A percentile compares a stretch with the other conserved stretches of the same genome.
Evolutionary conservation across 2,797 vertebrate species (phyloP).

Genomic region (Intellagama lesueurii): DNA sequence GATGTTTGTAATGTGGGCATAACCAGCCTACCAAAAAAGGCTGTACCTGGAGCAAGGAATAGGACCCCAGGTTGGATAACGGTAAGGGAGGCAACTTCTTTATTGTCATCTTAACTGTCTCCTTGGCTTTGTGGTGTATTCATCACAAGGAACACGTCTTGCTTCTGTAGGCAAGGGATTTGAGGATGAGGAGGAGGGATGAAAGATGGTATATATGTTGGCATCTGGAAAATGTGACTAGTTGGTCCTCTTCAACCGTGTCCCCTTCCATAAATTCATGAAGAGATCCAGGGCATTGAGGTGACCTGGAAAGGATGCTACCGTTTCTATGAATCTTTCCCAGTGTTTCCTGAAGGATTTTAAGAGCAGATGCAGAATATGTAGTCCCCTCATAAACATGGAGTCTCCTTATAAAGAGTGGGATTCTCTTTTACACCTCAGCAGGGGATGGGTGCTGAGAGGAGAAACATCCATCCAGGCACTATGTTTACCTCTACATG

Average conservation of each 20-base stretch:
- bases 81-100: not conserved
- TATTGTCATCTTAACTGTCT: not conserved
- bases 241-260: not conserved
- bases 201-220: not conserved
- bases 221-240: not conserved
- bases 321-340: not conserved
- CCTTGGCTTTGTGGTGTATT: not conserved
- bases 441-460: not conserved
- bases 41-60: not conserved
- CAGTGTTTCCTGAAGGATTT: slow-evolving; percentile 1
- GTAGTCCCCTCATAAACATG: not conserved
- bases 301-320: not conserved
- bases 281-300: not conserved
- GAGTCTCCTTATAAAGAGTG: not conserved
- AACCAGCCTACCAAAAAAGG: not conserved
- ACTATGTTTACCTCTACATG: slow-evolving; percentile 20
- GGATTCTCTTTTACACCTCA: not conserved
- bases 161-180: not conserved
- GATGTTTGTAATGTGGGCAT: not conserved
- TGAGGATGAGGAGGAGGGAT: not conserved
- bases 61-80: too few relatives aligned
- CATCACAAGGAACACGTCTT: not conserved
- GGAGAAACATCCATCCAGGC: slow-evolving; percentile 28
- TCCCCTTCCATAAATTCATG: not conserved
- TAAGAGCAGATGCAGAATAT: not conserved